Percentiles rank a stretch among this genome's conserved stretches.
These are phyloP conservation scores for Mimumesa dahlbomi DNA, from an alignment of 2,888 invertebrate species.

Conservation along the genomic window DNA sequence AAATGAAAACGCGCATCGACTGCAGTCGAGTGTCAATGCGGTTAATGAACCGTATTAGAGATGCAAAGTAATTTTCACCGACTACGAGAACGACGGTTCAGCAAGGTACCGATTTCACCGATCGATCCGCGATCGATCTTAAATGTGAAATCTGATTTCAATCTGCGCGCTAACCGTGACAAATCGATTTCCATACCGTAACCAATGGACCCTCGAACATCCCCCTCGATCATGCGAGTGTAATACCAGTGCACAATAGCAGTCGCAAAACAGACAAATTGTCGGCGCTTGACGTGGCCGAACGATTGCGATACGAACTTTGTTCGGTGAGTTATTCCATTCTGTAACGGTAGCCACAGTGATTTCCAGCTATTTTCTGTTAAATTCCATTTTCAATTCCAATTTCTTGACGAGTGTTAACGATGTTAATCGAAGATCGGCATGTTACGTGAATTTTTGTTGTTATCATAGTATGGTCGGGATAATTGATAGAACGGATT, in stretches of 20 bases:
- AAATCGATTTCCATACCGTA: slow-evolving; percentile 41
- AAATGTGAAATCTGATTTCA: slow-evolving; percentile 31
- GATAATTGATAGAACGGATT: too few species aligned
- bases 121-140: background rate
- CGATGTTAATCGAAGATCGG: slow-evolving; percentile 10
- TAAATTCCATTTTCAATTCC: slow-evolving; percentile 28
- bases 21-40: too few species aligned
- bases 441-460: background rate
- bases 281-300: slow-evolving; percentile 62
- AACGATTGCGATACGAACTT: slow-evolving; percentile 67
- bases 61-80: too few species aligned
- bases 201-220: slow-evolving; percentile 24
- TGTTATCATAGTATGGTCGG: too few species aligned
- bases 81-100: too few species aligned
- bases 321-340: slow-evolving; percentile 34
- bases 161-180: slow-evolving; percentile 36
- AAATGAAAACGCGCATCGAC: too few species aligned
- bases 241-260: slow-evolving; percentile 26
- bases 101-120: too few species aligned
- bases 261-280: slow-evolving; percentile 63
- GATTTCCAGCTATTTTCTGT: slow-evolving; percentile 46
- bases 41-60: too few species aligned
- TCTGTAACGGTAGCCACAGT: slow-evolving; percentile 10
- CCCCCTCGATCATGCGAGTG: background rate
- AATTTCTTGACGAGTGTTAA: slow-evolving; percentile 5